A percentile compares a stretch with the other conserved stretches of the same genome.
phyloP scores from a whole-genome alignment of 2,888 invertebrate species.

The Nephrocerus scutellatus region DNA sequence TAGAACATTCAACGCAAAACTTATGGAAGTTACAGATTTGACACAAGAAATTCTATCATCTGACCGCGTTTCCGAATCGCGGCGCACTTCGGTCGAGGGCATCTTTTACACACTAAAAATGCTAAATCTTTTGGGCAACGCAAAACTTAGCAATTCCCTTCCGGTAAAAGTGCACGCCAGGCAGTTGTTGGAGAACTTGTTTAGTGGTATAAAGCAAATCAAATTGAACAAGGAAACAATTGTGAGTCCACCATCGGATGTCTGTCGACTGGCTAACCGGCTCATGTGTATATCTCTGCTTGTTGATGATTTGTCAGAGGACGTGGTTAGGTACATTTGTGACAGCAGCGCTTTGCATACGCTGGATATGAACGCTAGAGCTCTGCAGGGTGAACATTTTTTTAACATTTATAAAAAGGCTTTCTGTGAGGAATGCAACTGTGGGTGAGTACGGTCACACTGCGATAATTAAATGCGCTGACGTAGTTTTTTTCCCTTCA shows the following conservation, averaged over 20 bases:
- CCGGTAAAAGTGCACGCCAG: no score
- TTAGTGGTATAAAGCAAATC: slow-evolving; percentile 18
- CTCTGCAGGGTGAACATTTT: slow-evolving; percentile 42
- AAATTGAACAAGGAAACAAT: slow-evolving; percentile 13
- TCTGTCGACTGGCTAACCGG: slow-evolving; percentile 20
- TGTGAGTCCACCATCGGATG: slow-evolving; percentile 13
- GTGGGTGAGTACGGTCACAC: slow-evolving; percentile 21
- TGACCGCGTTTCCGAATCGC: neutral
- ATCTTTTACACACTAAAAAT: slow-evolving; percentile 7
- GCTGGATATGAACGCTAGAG: slow-evolving; percentile 16
- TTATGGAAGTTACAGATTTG: no score
- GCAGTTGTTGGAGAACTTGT: slow-evolving; percentile 22
- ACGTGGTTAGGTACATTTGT: slow-evolving; percentile 19
- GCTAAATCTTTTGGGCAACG: slow-evolving; percentile 1
- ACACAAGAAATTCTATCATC: slow-evolving; percentile 5
- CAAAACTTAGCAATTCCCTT: no score
- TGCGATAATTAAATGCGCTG: no score
- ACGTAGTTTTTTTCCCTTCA: no score
- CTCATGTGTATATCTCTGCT: slow-evolving; percentile 22
- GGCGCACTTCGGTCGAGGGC: slow-evolving; percentile 4
- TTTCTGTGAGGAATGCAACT: slow-evolving; percentile 28
- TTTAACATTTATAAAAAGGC: slow-evolving; percentile 33
- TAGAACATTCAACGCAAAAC: neutral
- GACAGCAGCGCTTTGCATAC: slow-evolving; percentile 15
- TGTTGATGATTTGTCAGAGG: slow-evolving; percentile 12